Percentiles rank a stretch among this genome's conserved stretches.
phyloP scores from a whole-genome alignment of 35 echinoderm and acorn worm genomes.

The Acanthaster planci region DNA sequence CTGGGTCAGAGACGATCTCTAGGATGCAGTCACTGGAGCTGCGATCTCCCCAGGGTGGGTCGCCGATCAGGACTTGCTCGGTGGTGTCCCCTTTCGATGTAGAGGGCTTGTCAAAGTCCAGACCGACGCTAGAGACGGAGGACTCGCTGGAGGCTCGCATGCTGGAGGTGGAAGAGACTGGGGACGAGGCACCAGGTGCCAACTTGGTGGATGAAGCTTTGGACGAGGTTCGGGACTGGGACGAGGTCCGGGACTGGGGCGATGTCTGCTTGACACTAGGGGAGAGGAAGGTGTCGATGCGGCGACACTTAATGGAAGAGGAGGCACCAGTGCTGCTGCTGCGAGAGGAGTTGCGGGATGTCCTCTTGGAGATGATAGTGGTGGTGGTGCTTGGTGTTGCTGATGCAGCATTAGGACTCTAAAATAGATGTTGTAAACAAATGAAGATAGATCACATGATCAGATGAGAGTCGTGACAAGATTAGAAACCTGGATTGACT shows the following conservation, averaged over 20 bases:
- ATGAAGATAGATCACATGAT: too few relatives aligned
- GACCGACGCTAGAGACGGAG: neutral
- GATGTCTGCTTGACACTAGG: constrained; percentile 18
- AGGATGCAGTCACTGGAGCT: constrained; percentile 6
- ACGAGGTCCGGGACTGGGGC: neutral
- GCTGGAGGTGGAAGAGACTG: neutral
- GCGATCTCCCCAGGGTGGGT: constrained; percentile 1
- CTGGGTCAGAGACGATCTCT: neutral
- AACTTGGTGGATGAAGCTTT: constrained; percentile 3
- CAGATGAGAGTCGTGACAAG: too few relatives aligned
- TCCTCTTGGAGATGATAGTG: neutral
- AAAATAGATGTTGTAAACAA: neutral
- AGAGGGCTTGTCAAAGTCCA: constrained; percentile 14
- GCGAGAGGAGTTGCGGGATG: constrained; percentile 36
- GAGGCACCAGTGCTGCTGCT: constrained; percentile 27
- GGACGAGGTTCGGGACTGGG: neutral
- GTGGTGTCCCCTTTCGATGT: neutral
- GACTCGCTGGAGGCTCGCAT: neutral
- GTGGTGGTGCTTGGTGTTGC: constrained; percentile 23
- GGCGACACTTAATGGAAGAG: constrained; percentile 55
- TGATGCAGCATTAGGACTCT: constrained; percentile 15
- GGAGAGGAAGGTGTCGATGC: constrained; percentile 59
- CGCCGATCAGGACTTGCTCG: neutral
- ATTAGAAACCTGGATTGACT: too few relatives aligned
- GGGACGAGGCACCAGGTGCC: neutral